Percentiles rank a stretch among this genome's conserved stretches.
These are phyloP conservation scores for Drosophila antonietae DNA, from an alignment of 2,888 invertebrate genomes.

Conservation along the genomic window DNA sequence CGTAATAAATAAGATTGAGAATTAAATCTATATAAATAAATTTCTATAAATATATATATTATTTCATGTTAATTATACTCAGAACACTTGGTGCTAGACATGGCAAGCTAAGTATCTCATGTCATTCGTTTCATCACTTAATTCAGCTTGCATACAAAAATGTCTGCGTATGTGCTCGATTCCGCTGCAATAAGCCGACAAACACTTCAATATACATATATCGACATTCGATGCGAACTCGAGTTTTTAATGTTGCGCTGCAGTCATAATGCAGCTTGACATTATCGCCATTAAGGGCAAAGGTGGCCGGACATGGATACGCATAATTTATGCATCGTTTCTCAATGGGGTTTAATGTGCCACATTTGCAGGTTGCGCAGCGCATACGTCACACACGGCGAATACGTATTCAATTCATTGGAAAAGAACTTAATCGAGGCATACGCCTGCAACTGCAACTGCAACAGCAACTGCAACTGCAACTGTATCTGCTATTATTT, in stretches of 20 bases:
- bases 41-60: neutral
- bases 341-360: slow-evolving; percentile 10
- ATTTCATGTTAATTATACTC: too few relatives aligned
- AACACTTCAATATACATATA: neutral
- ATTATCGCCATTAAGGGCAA: slow-evolving; percentile 17
- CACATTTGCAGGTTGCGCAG: slow-evolving; percentile 5
- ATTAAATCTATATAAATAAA: slow-evolving; percentile 10
- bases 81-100: neutral
- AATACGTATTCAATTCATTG: slow-evolving; percentile 18
- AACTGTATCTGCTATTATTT: slow-evolving; percentile 11
- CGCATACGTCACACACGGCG: slow-evolving; percentile 9
- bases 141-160: neutral
- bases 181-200: neutral
- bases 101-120: neutral
- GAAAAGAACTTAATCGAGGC: slow-evolving; percentile 14
- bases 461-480: neutral
- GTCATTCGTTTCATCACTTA: neutral
- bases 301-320: slow-evolving; percentile 23
- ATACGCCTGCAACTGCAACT: neutral
- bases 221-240: neutral
- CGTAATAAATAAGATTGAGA: slow-evolving; percentile 11
- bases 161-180: neutral
- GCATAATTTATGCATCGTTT: slow-evolving; percentile 24
- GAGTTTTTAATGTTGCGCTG: slow-evolving; percentile 8
- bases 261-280: slow-evolving; percentile 17